Conservation (phyloP, 2,797 vertebrate genomes). For the Pseudochaenichthys georgianus region DNA sequence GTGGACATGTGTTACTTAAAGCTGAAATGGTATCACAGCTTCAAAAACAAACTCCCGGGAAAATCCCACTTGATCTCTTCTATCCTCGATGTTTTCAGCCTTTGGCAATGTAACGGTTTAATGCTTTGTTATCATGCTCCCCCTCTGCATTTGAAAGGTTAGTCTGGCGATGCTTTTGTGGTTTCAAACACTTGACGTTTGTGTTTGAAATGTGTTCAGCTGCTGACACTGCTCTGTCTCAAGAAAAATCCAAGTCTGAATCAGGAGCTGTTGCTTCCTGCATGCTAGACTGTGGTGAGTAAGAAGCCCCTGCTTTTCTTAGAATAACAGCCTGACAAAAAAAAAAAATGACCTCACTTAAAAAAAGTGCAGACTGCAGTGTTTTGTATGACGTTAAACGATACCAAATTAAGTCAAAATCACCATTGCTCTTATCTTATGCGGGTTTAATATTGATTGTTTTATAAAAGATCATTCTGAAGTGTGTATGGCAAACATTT, state of each 20-base stretch:
- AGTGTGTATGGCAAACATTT: neutral
- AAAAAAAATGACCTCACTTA: neutral
- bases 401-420: neutral
- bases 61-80: neutral
- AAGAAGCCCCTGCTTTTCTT: neutral
- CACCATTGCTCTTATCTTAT: neutral
- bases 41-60: constrained; percentile 1
- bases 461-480: neutral
- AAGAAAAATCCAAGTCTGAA: constrained; percentile 9
- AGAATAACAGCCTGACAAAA: neutral
- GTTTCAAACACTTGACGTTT: constrained; percentile 42
- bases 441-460: neutral
- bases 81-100: neutral
- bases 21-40: neutral
- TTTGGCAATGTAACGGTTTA: neutral
- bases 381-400: neutral
- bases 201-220: constrained; percentile 48
- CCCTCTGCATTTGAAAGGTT: constrained; percentile 51
- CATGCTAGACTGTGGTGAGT: constrained; percentile 12
- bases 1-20: constrained; percentile 18
- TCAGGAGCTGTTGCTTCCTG: constrained; percentile 30
- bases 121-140: constrained; percentile 33
- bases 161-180: constrained; percentile 45
- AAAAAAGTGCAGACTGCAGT: neutral
- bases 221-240: constrained; percentile 32